Base-by-base conservation (phyloP, 2,113 vertebrate genomes). In the Casuarius casuarius region DNA sequence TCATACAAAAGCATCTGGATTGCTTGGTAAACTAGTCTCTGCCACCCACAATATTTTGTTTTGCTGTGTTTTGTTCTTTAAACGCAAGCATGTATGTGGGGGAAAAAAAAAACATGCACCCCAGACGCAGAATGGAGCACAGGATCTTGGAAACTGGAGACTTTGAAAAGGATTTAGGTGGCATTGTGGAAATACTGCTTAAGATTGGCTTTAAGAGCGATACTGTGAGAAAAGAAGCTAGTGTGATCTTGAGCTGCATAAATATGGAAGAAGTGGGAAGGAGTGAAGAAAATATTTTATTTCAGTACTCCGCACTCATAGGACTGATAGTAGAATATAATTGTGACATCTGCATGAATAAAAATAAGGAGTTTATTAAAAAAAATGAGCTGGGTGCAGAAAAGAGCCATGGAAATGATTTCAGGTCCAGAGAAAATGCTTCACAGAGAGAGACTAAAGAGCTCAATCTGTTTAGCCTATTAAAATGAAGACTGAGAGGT, bases 401-500 rank as follows among this genome's bases (percentile, higher is more conserved):
- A 94, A 94, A 94, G 86, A 89, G 31, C 66, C 70, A 28, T 44
- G 68, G 73, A 94, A 96, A 85, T 96, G 21, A 94, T 89, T 96
- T 95, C 86, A 93, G 70, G 89, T 78, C 92, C 70, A 89, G 84
- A 95, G 68, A 95, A 96, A 92, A 92, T 84, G 83, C 76, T 96
- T 96, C 79, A 82, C 80, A 94, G 89, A 89, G 92, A 92, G 49
- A 90, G 56, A 94, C 83, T 97, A 94, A 96, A 97, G 86, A 96
- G 83, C 84, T 94, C 96, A 96, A 95, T 96, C 95, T 96, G 95
- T 96, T 97, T 91, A 94, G 83, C 84, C 87, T 96, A 94, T 96
- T 96, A 95, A 95, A 95, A 96, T 89, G 76, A 97, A 96, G 94
- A 96, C 90, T 93, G 94, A 96, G 89, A 93, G 92, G 94, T 95